Conservation (phyloP, 2,888 invertebrate species). For the Masnerella sp. region DNA sequence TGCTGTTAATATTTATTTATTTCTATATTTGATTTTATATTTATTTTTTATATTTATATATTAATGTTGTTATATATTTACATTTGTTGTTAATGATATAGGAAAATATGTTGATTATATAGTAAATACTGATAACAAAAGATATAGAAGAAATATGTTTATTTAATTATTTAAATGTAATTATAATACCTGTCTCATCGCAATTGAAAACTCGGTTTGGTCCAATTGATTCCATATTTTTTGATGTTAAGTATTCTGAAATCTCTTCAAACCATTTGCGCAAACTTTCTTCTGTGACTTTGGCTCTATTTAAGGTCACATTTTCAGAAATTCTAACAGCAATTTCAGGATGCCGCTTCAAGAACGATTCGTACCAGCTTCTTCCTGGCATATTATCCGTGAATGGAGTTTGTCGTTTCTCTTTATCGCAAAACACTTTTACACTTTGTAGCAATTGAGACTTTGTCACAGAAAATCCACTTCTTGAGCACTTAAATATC, state of each 20-base stretch:
- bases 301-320: conserved; percentile 60
- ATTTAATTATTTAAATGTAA: too few species aligned
- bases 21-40: too few species aligned
- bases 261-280: conserved; percentile 62
- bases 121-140: too few species aligned
- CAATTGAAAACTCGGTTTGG: conserved; percentile 63
- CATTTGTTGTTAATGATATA: too few species aligned
- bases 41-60: too few species aligned
- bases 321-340: background rate
- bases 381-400: conserved; percentile 22
- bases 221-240: conserved; percentile 27
- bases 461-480: conserved; percentile 45
- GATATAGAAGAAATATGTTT: too few species aligned
- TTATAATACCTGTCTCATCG: conserved; percentile 64
- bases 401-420: conserved; percentile 27
- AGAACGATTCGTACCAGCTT: conserved; percentile 20
- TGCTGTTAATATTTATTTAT: too few species aligned
- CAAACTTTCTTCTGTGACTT: conserved; percentile 57
- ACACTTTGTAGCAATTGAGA: conserved; percentile 38
- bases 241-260: conserved; percentile 44
- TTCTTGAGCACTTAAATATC: conserved; percentile 18
- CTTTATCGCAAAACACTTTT: conserved; percentile 24
- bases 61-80: too few species aligned
- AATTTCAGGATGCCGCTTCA: conserved; percentile 12
- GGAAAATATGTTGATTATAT: too few species aligned